Evolutionary conservation across 2,113 vertebrate species (phyloP), one percentile per base, ranked within the genome.

Genomic region (Halichoeres trimaculatus): DNA sequence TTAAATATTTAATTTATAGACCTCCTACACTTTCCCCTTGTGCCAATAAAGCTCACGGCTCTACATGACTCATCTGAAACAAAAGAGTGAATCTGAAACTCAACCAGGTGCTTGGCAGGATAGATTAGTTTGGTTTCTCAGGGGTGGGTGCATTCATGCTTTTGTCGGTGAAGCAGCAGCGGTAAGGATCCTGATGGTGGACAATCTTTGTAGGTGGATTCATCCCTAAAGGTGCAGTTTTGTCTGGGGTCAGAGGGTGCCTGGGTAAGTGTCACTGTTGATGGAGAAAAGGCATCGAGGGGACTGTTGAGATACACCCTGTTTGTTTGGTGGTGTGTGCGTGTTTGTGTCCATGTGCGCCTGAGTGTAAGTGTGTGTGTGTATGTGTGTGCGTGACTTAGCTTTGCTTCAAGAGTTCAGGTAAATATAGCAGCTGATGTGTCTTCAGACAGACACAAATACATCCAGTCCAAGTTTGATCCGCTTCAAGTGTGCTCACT

Each of bases 101-200:
- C n/a, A 50, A 73, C 45, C 61, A 56, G 58, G 60, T 80, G 76
- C 56, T 82, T 56, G 26, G 71, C 50, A 62, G 70, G 59, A 45
- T 43, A 74, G 54, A 26, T 5, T 34, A 62, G 69, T 57, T 70
- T 72, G 26, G 68, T 24, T 66, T 73, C 56, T 69, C 7, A 19
- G 40, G 53, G 63, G 47, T 43, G 71, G 62, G 69, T 69, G 87
- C 90, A 92, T 92, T 91, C 88, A 89, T 91, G 88, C 89, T 90
- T 82, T 86, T 20, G 89, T 89, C 86, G 88, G 89, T 88, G 88
- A 84, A 88, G 85, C 88, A 92, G 89, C 85, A 87, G 75, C 17
- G 30, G 64, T 79, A 67, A 82, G 81, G 71, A 79, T 78, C 74
- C 82, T 58, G 62, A 75, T 11, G 14, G 59, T 74, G 74, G 71